Percentiles rank a stretch among this genome's conserved stretches.
These are phyloP conservation scores for Drosophila punjabiensis DNA, from an alignment of 1,140 invertebrate genomes.

Conservation along the genomic window DNA sequence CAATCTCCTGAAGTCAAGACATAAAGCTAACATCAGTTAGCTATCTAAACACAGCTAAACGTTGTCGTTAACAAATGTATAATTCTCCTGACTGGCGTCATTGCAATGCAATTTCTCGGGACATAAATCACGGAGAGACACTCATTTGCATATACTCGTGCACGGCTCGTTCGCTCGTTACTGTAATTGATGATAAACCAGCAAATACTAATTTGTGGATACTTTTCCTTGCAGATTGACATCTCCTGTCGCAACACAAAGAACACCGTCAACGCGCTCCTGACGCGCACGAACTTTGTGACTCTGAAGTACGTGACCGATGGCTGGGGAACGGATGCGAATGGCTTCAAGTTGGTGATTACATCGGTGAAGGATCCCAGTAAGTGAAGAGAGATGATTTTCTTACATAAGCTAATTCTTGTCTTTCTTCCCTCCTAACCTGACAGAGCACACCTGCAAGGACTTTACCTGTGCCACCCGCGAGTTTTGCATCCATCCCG, in stretches of 20 bases:
- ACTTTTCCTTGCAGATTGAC: slow-evolving; percentile 89
- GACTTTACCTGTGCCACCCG: slow-evolving; percentile 94
- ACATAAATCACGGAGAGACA: slow-evolving; percentile 13
- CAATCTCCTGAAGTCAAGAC: not conserved
- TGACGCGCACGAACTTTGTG: slow-evolving; percentile 96
- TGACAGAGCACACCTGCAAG: slow-evolving; percentile 93
- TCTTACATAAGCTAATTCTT: slow-evolving; percentile 16
- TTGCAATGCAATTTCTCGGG: slow-evolving; percentile 14
- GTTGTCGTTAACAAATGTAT: slow-evolving; percentile 7
- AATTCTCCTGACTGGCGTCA: slow-evolving; percentile 4
- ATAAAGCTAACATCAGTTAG: not conserved
- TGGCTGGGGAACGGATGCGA: slow-evolving; percentile 94
- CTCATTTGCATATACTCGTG: slow-evolving; percentile 14
- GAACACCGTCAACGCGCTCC: slow-evolving; percentile 93
- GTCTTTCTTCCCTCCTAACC: slow-evolving; percentile 61
- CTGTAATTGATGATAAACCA: slow-evolving; percentile 35
- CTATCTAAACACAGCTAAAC: slow-evolving; percentile 8
- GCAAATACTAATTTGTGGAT: slow-evolving; percentile 35
- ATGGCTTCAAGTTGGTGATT: slow-evolving; percentile 96
- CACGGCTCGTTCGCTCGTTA: slow-evolving; percentile 12
- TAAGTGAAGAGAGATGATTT: slow-evolving; percentile 87
- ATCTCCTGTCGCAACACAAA: slow-evolving; percentile 96
- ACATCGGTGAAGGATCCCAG: slow-evolving; percentile 97
- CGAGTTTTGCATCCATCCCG: slow-evolving; percentile 95
- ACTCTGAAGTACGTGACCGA: slow-evolving; percentile 97